Percentiles rank a stretch among this genome's conserved stretches.
These are phyloP conservation scores for Pelvicachromis taeniatus DNA, from an alignment of 2,113 vertebrate genomes.

Conservation along the genomic window DNA sequence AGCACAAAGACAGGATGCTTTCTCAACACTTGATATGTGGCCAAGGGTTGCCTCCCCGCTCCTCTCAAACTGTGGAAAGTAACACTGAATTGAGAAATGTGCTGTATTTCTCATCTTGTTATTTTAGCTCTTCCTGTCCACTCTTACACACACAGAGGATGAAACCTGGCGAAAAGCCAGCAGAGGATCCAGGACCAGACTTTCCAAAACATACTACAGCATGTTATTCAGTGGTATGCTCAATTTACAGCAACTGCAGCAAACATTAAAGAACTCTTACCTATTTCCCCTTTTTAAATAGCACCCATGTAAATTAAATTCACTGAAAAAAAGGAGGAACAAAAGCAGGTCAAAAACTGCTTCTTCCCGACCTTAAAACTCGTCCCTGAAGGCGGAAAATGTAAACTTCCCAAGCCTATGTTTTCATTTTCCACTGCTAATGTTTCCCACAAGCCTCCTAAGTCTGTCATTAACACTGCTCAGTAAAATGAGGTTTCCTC, in stretches of 20 bases:
- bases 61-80: background rate
- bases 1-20: background rate
- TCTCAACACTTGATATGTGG: background rate
- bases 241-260: background rate
- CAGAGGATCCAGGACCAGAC: background rate
- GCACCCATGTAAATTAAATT: background rate
- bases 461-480: background rate
- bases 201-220: background rate
- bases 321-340: no score
- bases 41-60: background rate
- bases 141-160: background rate
- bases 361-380: background rate
- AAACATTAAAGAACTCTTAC: background rate
- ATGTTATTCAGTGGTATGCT: background rate
- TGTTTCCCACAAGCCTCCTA: constrained; percentile 3
- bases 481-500: background rate
- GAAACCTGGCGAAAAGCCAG: background rate
- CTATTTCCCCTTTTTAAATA: background rate
- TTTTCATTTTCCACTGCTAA: constrained; percentile 20
- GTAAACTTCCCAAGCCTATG: background rate
- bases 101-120: background rate
- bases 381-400: background rate
- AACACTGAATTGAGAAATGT: background rate
- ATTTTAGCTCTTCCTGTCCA: background rate
- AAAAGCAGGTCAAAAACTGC: background rate